A percentile compares a stretch with the other conserved stretches of the same genome.
phyloP scores from a whole-genome alignment of 1,140 invertebrate species.

The Nylanderia fulva region DNA sequence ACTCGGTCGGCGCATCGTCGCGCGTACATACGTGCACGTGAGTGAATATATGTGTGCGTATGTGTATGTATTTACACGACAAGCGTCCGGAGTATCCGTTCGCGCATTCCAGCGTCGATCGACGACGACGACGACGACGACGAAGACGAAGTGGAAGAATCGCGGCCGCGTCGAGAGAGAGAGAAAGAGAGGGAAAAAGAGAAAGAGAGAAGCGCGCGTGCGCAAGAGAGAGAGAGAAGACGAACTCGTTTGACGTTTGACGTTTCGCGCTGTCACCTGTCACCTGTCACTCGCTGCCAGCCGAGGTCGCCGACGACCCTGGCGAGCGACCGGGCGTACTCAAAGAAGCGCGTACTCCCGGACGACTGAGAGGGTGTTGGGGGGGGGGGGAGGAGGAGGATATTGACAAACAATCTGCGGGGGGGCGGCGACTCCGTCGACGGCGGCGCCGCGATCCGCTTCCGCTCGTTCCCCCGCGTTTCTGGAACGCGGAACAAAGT shows the following conservation, averaged over 20 bases:
- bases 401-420: conserved; percentile 77
- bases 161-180: not conserved
- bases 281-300: too few species aligned
- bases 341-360: too few species aligned
- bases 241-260: too few species aligned
- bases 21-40: not conserved
- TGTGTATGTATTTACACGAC: not conserved
- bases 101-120: conserved; percentile 26
- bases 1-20: conserved; percentile 10
- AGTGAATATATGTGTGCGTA: too few species aligned
- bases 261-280: too few species aligned
- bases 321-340: too few species aligned
- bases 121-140: not conserved
- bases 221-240: not conserved
- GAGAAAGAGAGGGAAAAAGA: not conserved
- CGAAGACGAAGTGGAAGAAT: too few species aligned
- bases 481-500: conserved; percentile 66
- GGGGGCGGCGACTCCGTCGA: not conserved
- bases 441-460: not conserved
- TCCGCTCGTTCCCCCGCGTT: conserved; percentile 41
- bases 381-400: conserved; percentile 34
- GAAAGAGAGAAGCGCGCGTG: too few species aligned
- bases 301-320: too few species aligned
- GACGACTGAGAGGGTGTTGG: not conserved
- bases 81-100: not conserved